Percentiles rank a stretch among this genome's conserved stretches.
Evolutionary conservation across 2,797 vertebrate genomes (phyloP).

Genomic region (Acrossocheilus fasciatus): DNA sequence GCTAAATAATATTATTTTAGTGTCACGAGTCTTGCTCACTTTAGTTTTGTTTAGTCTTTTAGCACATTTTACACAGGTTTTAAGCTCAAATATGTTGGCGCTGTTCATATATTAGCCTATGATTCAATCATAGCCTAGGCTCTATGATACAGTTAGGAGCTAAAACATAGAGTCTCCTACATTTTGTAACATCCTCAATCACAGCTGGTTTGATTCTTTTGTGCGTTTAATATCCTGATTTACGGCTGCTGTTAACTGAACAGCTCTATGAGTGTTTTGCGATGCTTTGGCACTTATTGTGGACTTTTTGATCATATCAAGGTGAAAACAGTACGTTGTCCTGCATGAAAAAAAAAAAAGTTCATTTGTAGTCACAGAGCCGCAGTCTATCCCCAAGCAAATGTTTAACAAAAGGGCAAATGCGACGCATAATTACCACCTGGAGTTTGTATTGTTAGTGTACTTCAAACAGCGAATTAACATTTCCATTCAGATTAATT

Average conservation of each 20-base stretch:
- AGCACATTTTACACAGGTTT: not conserved
- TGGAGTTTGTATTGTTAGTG: conserved; percentile 50
- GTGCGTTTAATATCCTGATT: conserved; percentile 18
- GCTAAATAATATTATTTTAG: not conserved
- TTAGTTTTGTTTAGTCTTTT: not conserved
- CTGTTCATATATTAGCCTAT: not conserved
- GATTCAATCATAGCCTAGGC: not conserved
- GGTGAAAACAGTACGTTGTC: not conserved
- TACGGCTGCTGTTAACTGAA: not conserved
- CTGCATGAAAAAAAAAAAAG: not conserved
- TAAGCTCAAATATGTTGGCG: not conserved
- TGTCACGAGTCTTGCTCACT: not conserved
- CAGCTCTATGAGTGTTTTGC: not conserved
- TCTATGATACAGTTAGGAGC: not conserved
- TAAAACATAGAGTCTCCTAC: not conserved
- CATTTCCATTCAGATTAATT: conserved; percentile 63
- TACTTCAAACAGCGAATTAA: conserved; percentile 60
- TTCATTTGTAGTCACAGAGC: not conserved
- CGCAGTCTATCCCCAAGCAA: not conserved
- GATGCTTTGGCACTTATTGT: not conserved
- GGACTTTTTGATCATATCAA: not conserved
- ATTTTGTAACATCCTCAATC: not conserved
- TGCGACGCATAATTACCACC: conserved; percentile 48
- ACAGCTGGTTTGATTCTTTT: conserved; percentile 48
- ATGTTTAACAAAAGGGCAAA: conserved; percentile 53